phyloP scores from a whole-genome alignment of 1,140 invertebrate genomes.

The Ceratitis capitata region DNA sequence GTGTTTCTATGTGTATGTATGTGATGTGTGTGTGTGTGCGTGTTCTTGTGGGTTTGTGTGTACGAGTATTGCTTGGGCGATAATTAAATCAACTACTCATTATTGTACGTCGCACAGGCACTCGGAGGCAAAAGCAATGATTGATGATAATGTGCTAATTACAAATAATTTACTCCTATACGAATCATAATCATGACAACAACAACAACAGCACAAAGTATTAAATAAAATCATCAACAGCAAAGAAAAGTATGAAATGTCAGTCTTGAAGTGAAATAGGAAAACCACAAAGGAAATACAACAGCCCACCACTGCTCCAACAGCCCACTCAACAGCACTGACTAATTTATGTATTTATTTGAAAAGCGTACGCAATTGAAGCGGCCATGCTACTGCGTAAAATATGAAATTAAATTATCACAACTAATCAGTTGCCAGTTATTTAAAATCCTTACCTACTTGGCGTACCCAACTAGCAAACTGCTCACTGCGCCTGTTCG shows the following conservation, averaged over 20 bases:
- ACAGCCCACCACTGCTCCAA: not conserved
- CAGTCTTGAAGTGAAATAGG: not conserved
- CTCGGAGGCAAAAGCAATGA: not conserved
- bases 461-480: not conserved
- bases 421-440: not conserved
- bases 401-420: not conserved
- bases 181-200: not conserved
- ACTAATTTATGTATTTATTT: not conserved
- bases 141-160: slow-evolving; percentile 5
- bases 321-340: not conserved
- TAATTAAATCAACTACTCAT: not conserved
- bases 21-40: too few species aligned
- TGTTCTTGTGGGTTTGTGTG: not conserved
- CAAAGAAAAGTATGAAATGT: not conserved
- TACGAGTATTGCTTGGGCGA: not conserved
- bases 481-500: too few species aligned
- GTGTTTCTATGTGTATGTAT: too few species aligned
- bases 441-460: not conserved
- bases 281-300: not conserved
- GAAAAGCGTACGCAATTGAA: not conserved
- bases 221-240: not conserved
- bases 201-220: not conserved
- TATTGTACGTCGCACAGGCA: not conserved
- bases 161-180: not conserved
- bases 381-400: not conserved